Evolutionary conservation across 2,113 vertebrate species (phyloP), one percentile per base, ranked within the genome.

Genomic region (Xyliphius kryptos): DNA sequence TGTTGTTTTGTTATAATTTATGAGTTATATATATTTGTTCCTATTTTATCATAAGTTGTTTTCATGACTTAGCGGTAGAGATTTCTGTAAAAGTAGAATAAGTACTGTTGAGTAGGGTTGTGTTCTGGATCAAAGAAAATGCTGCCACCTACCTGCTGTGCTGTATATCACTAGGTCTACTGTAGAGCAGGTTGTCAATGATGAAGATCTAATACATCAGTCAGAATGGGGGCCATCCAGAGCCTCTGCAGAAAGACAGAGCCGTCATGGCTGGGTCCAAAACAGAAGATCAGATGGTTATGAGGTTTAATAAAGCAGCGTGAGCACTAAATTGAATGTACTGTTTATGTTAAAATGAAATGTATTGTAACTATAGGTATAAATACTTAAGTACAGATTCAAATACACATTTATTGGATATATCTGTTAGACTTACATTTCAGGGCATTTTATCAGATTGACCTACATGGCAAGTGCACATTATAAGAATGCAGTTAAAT

Each of bases 271-370:
- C 62, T 73, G 71, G 71, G 17, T 46, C 32, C 67, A 69, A 47
- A 15, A 53, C 13, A 66, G 40, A 20, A 73, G 56, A 56, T 73
- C 71, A 53, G 71, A 73, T 22, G 63, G 71, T 22, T 73, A 73
- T 48, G 57, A 73, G 62, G 66, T 69, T 69, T 73, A 73, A 36
- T 5, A 46, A 32, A 16, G 12, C 40, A 16, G 11, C 26, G 1
- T 12, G 15, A 50, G 44, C 16, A 16, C 46, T 54, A 36, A 10
- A 55, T 17, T 60, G 65, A 72, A 55, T 60, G 56, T 68, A 61
- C n/a, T 44, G 19, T 59, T 12, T 53, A 17, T 52, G 19, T 43
- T 26, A 10, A 66, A 66, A 8, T 57, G 19, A 50, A 57, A 19
- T 56, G 14, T 11, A 57, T 50, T 19, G 22, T 32, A 32, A 6